Conservation (phyloP, 1,140 invertebrate genomes). For the Sinonovacula constricta region DNA sequence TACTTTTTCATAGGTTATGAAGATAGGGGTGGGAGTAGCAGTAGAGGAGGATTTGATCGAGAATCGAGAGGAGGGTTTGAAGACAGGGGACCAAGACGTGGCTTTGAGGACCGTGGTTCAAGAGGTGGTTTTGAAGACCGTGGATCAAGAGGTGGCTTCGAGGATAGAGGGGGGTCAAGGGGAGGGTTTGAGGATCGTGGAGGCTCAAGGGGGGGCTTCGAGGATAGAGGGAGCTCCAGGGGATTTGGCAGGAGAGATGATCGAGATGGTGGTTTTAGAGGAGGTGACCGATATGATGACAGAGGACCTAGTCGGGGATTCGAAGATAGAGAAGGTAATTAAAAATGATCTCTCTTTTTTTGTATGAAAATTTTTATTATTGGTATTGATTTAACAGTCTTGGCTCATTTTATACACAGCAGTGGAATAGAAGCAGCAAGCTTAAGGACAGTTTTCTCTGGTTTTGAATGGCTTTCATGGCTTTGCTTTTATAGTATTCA, state of each 20-base stretch:
- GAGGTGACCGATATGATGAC: slow-evolving; percentile 6
- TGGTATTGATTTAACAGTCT: not conserved
- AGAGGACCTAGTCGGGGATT: not conserved
- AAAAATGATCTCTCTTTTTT: not conserved
- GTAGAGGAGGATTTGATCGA: not conserved
- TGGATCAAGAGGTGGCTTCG: not conserved
- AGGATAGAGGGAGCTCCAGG: slow-evolving; percentile 19
- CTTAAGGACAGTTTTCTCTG: slow-evolving; percentile 7
- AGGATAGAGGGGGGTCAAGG: slow-evolving; percentile 8
- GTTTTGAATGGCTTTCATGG: not conserved
- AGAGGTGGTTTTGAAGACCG: slow-evolving; percentile 28
- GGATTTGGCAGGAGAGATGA: slow-evolving; percentile 25
- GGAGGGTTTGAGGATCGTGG: slow-evolving; percentile 14
- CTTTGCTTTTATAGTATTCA: not conserved
- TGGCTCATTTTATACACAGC: not conserved
- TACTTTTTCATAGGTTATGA: no score
- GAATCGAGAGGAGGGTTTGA: slow-evolving; percentile 1
- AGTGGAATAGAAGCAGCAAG: not conserved
- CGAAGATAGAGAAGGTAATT: slow-evolving; percentile 27
- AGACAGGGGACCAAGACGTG: slow-evolving; percentile 18
- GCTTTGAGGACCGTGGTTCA: slow-evolving; percentile 25
- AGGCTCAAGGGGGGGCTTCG: not conserved
- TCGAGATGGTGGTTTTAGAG: slow-evolving; percentile 7
- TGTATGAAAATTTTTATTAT: not conserved
- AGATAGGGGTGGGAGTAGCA: slow-evolving; percentile 2